A percentile compares a stretch with the other conserved stretches of the same genome.
Conservation (phyloP, 2,797 vertebrate species). For the Distichodus sexfasciatus region DNA sequence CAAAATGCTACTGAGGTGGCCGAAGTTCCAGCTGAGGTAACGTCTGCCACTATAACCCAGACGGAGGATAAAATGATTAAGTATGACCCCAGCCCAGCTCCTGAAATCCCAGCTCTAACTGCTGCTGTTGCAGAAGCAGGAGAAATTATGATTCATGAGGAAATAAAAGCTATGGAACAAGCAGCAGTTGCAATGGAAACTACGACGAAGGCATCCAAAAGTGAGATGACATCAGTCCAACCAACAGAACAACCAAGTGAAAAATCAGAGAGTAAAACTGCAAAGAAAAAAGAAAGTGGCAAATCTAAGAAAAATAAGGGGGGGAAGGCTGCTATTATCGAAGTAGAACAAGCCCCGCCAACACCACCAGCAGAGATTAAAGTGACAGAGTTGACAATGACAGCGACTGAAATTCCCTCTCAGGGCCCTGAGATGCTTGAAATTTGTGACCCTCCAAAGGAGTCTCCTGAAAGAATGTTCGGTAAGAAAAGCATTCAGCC, state of each 20-base stretch:
- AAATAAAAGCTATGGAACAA: slow-evolving; percentile 57
- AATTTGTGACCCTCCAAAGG: slow-evolving; percentile 57
- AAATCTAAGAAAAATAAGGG: slow-evolving; percentile 65
- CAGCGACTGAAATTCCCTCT: slow-evolving; percentile 38
- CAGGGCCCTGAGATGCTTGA: slow-evolving; percentile 45
- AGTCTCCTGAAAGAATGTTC: slow-evolving; percentile 66
- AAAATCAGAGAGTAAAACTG: slow-evolving; percentile 45
- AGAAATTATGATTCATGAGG: slow-evolving; percentile 40
- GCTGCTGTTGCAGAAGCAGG: slow-evolving; percentile 24
- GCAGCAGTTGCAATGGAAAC: slow-evolving; percentile 47
- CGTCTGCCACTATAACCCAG: slow-evolving; percentile 10
- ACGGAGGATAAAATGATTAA: slow-evolving; percentile 19
- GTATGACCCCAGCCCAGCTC: not conserved
- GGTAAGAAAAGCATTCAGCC: slow-evolving; percentile 64
- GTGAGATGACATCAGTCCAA: slow-evolving; percentile 36
- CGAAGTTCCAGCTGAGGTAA: not conserved
- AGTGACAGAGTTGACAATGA: slow-evolving; percentile 47
- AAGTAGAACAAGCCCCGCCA: slow-evolving; percentile 43
- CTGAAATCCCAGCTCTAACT: slow-evolving; percentile 2
- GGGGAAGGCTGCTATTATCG: slow-evolving; percentile 59
- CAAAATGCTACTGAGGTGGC: slow-evolving; percentile 4
- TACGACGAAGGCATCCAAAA: slow-evolving; percentile 33
- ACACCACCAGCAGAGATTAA: slow-evolving; percentile 47
- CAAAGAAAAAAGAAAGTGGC: slow-evolving; percentile 45
- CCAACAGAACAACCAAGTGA: slow-evolving; percentile 37